Evolutionary conservation across 2,113 vertebrate species (phyloP).

Genomic region (Erpornis zantholeuca): DNA sequence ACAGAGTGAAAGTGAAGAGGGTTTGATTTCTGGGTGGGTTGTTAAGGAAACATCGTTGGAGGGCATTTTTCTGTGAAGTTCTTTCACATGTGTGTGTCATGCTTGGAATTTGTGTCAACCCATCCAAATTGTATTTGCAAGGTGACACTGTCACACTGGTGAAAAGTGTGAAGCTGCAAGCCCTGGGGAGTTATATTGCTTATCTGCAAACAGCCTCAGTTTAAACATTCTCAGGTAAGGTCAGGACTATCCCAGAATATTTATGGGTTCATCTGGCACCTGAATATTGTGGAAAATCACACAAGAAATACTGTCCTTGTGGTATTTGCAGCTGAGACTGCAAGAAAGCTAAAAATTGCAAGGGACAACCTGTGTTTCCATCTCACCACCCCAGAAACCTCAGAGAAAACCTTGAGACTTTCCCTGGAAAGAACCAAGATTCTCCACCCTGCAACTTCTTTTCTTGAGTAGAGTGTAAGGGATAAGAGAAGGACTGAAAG

Average conservation of each 20-base stretch:
- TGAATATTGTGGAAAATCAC: not conserved
- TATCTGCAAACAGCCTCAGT: not conserved
- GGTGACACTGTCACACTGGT: not conserved
- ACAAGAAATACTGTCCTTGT: not conserved
- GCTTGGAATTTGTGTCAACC: not conserved
- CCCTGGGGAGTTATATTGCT: not conserved
- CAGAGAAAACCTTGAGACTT: not conserved
- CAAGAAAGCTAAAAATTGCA: not conserved
- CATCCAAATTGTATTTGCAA: not conserved
- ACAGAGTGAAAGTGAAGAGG: not conserved
- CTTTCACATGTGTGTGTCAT: fast-evolving
- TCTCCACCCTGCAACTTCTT: not conserved
- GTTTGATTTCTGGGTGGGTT: not conserved
- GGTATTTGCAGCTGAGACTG: not conserved
- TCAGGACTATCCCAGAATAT: not conserved
- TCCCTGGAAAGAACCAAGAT: not conserved
- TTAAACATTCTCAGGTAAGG: not conserved
- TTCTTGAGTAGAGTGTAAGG: not conserved
- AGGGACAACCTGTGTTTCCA: not conserved
- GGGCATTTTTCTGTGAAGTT: not conserved
- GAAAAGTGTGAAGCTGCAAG: not conserved
- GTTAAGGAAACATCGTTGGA: fast-evolving
- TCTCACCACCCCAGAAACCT: not conserved
- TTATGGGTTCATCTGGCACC: not conserved
- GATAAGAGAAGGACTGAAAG: not conserved